Evolutionary conservation across 2,888 invertebrate species (phyloP), one percentile per base, ranked within the genome.

Genomic region (Eupithecia subfuscata): DNA sequence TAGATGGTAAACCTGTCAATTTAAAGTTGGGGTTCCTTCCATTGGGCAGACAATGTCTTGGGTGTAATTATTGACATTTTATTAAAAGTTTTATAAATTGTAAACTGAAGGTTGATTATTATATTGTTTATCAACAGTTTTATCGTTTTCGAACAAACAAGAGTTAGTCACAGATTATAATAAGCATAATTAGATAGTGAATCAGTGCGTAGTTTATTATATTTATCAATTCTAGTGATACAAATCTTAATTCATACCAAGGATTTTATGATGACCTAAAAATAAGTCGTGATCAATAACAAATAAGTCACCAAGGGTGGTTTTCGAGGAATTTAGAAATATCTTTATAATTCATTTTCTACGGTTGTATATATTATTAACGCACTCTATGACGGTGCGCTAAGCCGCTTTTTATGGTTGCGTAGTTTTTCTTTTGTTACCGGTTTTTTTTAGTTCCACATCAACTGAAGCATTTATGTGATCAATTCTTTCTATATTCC

Each of bases 161-260:
- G 22, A 56, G 4, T 22, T 11, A 56, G 22, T 56, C 22, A 56
- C 22, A 22, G 56, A 56, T 22, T 12, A 56, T 22, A 22, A 52
- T 56, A 56, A 22, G 22, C 22, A 12, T 56, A 22, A 22, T 56
- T 56, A 56, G 56, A 22, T 56, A 56, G 56, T 64, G 16, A 34
- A 18, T 64, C 30, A 64, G 9, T 34, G 25, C 64, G 64, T 18
- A 34, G 18, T 18, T 34, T 30, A 65, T n/a, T n/a, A 37, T n/a
- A 16, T 14, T 65, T 37, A 65, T 65, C 65, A 40, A 40, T 65
- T 37, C 34, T 12, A n/a, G 11, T 65, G 65, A 65, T 65, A 65
- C n/a, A n/a, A 18, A 65, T 65, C 37, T 65, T n/a, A 11, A 65
- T n/a, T 37, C 34, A 40, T 37, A 18, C 40, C n/a, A 40, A 65